A percentile compares a stretch with the other conserved stretches of the same genome.
phyloP scores from a whole-genome alignment of 2,797 vertebrate genomes.

The Octomys mimax region DNA sequence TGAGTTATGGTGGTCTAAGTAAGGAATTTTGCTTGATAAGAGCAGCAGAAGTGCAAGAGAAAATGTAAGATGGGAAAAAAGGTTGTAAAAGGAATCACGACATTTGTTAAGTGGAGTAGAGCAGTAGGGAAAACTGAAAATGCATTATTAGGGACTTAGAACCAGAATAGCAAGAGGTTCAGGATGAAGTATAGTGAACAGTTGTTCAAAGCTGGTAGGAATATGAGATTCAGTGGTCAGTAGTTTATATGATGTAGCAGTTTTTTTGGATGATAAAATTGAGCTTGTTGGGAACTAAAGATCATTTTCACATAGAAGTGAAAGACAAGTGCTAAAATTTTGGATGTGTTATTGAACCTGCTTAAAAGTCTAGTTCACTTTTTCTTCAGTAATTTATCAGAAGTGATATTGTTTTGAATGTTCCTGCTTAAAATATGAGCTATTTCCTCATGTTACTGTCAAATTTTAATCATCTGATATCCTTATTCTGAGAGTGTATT shows the following conservation, averaged over 20 bases:
- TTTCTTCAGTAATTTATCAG: conserved; percentile 2
- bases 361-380: conserved; percentile 1
- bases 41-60: not conserved
- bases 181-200: not conserved
- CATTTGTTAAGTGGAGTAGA: not conserved
- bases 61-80: conserved; percentile 1
- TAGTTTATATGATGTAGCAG: not conserved
- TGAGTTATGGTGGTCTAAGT: not conserved
- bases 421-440: not conserved
- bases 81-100: not conserved
- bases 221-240: not conserved
- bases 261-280: conserved; percentile 12
- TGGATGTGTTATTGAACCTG: not conserved
- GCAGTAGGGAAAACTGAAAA: not conserved
- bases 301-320: not conserved
- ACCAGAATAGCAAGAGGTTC: not conserved
- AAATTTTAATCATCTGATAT: not conserved
- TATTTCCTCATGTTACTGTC: not conserved
- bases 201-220: not conserved
- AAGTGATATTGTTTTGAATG: not conserved
- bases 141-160: not conserved
- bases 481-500: not conserved
- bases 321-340: conserved; percentile 33
- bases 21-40: not conserved
- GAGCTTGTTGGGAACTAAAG: not conserved